Evolutionary conservation across 2,113 vertebrate genomes (phyloP).

Genomic region (Corydoras maculifer): DNA sequence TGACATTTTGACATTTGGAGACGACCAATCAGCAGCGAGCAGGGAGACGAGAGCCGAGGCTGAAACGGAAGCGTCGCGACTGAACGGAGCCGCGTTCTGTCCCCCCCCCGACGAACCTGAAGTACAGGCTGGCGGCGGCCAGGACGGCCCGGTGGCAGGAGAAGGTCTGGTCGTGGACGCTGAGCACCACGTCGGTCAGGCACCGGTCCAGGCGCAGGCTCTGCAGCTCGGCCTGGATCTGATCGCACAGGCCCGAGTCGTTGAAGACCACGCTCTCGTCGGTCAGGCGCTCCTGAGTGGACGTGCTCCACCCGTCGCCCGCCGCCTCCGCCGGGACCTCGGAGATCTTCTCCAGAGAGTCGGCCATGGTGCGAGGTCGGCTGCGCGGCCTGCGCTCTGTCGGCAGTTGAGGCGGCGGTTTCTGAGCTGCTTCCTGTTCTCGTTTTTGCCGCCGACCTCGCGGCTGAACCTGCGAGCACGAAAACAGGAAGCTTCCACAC

Average conservation of each 20-base stretch:
- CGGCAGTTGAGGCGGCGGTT: neutral
- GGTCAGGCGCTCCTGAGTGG: constrained; percentile 60
- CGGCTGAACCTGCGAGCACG: constrained; percentile 25
- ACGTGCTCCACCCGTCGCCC: constrained; percentile 60
- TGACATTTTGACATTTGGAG: no score
- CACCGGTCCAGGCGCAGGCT: constrained; percentile 79
- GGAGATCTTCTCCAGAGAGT: constrained; percentile 75
- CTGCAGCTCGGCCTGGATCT: constrained; percentile 86
- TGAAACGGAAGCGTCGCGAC: no score
- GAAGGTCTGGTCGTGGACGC: constrained; percentile 79
- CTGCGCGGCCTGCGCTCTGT: neutral
- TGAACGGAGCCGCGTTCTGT: neutral
- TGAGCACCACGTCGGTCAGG: constrained; percentile 82
- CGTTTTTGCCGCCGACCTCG: constrained; percentile 2
- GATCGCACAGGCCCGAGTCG: constrained; percentile 76
- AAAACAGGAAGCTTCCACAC: constrained; percentile 43
- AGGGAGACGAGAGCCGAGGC: neutral
- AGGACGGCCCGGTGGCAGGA: constrained; percentile 88
- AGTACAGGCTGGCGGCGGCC: constrained; percentile 92
- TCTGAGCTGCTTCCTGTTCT: constrained; percentile 58
- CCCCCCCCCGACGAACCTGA: constrained; percentile 69
- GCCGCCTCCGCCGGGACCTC: constrained; percentile 56
- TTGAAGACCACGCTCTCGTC: constrained; percentile 71
- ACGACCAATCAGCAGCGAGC: neutral
- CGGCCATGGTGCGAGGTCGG: constrained; percentile 65